These are phyloP conservation scores for Drosophila nebulosa DNA, from an alignment of 1,140 invertebrate genomes.

Conservation along the genomic window DNA sequence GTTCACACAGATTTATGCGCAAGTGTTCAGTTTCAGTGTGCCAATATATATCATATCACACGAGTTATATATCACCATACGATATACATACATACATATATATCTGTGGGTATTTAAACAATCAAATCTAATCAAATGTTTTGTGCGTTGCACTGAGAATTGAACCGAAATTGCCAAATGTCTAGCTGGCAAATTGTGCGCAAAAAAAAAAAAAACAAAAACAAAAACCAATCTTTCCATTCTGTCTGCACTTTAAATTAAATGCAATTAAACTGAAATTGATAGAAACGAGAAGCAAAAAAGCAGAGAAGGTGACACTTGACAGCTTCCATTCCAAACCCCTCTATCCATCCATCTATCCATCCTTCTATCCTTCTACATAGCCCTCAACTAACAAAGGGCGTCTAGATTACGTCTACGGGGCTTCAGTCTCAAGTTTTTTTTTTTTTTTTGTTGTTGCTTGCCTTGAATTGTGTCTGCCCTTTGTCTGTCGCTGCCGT, in stretches of 20 bases:
- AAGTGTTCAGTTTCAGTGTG: constrained; percentile 26
- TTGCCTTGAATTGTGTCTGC: constrained; percentile 43
- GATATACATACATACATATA: neutral
- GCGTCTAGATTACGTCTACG: constrained; percentile 52
- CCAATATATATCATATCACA: neutral
- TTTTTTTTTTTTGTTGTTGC: constrained; percentile 14
- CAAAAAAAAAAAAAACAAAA: constrained; percentile 28
- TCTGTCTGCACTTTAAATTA: constrained; percentile 63
- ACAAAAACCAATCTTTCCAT: constrained; percentile 17
- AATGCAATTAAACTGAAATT: constrained; percentile 66
- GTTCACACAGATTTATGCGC: constrained; percentile 40
- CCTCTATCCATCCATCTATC: neutral
- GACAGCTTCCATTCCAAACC: neutral
- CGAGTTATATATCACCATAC: neutral
- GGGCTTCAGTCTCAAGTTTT: constrained; percentile 21
- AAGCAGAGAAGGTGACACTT: neutral
- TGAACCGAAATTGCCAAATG: constrained; percentile 46
- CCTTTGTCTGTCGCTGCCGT: constrained; percentile 37
- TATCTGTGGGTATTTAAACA: neutral
- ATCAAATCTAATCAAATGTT: constrained; percentile 3
- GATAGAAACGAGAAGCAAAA: constrained; percentile 24
- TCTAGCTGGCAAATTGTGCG: constrained; percentile 38
- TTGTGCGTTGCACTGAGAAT: constrained; percentile 31
- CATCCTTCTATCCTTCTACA: neutral
- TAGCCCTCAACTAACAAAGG: constrained; percentile 23